Evolutionary conservation across 23 tunicate genomes (phyloP).

Genomic region (Styela clava): DNA sequence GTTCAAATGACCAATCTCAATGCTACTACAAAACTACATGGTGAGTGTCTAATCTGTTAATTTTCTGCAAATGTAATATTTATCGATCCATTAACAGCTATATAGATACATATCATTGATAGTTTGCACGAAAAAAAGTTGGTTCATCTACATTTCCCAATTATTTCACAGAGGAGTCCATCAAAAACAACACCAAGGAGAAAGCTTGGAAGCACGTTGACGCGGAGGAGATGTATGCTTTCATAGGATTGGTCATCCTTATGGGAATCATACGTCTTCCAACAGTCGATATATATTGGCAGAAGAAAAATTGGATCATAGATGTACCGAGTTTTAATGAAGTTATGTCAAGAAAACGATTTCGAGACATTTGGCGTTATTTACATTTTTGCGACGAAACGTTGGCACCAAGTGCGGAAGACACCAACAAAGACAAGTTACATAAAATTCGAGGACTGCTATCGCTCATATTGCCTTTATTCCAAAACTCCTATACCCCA

Average conservation of each 20-base stretch:
- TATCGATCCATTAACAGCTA: no score
- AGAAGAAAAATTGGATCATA: not conserved
- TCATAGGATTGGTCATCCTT: not conserved
- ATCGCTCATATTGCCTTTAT: not conserved
- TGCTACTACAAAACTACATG: no score
- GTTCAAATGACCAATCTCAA: no score
- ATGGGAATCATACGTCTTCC: not conserved
- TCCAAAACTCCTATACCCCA: not conserved
- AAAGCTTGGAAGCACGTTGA: no score
- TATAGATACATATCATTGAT: no score
- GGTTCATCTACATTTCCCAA: no score
- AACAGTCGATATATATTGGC: not conserved
- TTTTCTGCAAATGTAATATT: no score
- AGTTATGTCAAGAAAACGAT: not conserved
- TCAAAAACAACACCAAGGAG: no score
- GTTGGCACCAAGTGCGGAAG: not conserved
- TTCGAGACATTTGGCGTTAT: not conserved
- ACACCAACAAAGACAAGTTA: not conserved
- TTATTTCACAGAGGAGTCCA: no score
- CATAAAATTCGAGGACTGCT: not conserved
- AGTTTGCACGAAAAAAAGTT: no score
- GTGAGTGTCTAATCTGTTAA: no score
- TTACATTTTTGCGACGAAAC: not conserved
- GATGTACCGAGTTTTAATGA: not conserved
- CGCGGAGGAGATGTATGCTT: not conserved